Evolutionary conservation across 2,113 vertebrate genomes (phyloP), one percentile per base, ranked within the genome.

Genomic region (Centropus unirufus): DNA sequence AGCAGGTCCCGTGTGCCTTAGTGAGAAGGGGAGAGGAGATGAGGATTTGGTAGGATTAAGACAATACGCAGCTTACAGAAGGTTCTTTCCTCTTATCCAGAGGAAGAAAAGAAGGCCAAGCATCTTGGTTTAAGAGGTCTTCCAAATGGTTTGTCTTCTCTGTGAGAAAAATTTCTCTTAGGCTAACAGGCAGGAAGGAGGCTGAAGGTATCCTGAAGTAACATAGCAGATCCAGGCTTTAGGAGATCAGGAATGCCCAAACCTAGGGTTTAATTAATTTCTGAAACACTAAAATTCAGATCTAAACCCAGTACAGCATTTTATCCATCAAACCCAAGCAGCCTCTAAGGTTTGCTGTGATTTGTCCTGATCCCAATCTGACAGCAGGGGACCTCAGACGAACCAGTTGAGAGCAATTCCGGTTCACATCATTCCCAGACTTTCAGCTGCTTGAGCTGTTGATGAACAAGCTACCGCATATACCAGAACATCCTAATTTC

Each of bases 301-400:
- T n/a, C 7, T 29, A 74, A 88, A 87, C 3, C 12, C n/a, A 30
- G 21, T 19, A 55, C 2, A 64, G 19, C 21, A 64, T 46, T 81
- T 77, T 27, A 76, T 29, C 58, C 76, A 32, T 58, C 49, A 89
- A 76, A 80, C 17, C 11, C 55, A 88, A 61, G 39, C 14, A 86
- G 55, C 14, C 34, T 85, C 16, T 75, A 40, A 62, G 23, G 21
- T 75, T 78, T 82, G 29, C 36, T 75, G 1, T 5, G 12, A 62
- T 70, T 68, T 92, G 89, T 75, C 86, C 61, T 64, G 57, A 91
- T 68, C 52, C 52, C 36, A 82, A 92, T 82, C 30, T 1, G 1
- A 91, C 83, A 89, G 80, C 66, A 94, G 83, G 90, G 69, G 59
- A 92, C 86, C 77, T 91, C 89, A 93, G 69, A 75, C 79, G 57